A percentile compares a stretch with the other conserved stretches of the same genome.
Conservation (phyloP, 2,888 invertebrate genomes). For the Dioctria rufipes region DNA sequence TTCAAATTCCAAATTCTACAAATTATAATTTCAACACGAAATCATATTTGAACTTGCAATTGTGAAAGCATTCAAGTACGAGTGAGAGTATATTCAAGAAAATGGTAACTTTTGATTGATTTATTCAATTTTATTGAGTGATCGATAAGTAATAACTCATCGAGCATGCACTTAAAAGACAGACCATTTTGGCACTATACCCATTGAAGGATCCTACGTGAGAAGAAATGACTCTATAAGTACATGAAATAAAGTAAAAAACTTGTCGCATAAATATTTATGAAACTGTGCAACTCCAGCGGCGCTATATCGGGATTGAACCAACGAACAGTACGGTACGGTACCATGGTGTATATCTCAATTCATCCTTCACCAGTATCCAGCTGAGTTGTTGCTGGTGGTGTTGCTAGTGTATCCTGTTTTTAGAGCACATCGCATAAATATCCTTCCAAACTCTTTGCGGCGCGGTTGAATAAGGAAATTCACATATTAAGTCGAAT, state of each 20-base stretch:
- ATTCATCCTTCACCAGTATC: constrained; percentile 18
- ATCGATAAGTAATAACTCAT: no score
- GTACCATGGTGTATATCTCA: constrained; percentile 9
- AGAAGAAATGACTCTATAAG: background rate
- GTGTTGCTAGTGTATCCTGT: constrained; percentile 29
- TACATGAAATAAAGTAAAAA: constrained; percentile 11
- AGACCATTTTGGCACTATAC: no score
- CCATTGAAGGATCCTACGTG: no score
- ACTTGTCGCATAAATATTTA: constrained; percentile 37
- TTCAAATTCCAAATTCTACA: no score
- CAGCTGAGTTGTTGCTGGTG: constrained; percentile 26
- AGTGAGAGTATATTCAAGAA: no score
- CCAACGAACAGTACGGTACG: background rate
- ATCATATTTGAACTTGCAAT: no score
- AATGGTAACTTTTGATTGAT: no score
- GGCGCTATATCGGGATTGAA: background rate
- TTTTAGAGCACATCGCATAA: constrained; percentile 36
- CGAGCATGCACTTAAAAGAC: no score
- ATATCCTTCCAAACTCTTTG: constrained; percentile 36
- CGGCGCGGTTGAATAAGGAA: constrained; percentile 36
- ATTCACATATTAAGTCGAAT: constrained; percentile 23
- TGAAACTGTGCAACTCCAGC: constrained; percentile 34
- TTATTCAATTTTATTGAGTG: no score
- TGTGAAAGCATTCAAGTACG: no score
- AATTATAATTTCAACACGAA: no score